A percentile compares a stretch with the other conserved stretches of the same genome.
Evolutionary conservation across 2,888 invertebrate genomes (phyloP).

Genomic region (Macrophya alboannulata): DNA sequence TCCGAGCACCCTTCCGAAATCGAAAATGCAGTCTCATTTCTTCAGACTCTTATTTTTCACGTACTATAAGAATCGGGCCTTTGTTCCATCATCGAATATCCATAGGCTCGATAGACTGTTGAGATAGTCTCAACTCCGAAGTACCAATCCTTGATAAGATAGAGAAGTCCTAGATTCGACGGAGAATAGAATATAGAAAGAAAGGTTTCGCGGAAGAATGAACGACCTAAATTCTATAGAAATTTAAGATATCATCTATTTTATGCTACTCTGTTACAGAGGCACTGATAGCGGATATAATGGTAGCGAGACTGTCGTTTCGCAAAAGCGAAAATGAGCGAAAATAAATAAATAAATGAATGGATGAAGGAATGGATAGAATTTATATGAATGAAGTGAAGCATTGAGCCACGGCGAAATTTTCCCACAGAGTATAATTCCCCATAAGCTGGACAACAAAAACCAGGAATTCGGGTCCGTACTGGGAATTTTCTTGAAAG

Average conservation of each 20-base stretch:
- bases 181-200: not conserved
- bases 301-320: not conserved
- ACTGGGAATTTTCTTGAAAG: slow-evolving; percentile 29
- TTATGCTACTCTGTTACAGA: not conserved
- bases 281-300: not conserved
- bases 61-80: not conserved
- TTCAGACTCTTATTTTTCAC: not conserved
- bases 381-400: not conserved
- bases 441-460: slow-evolving; percentile 10
- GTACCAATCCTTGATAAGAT: slow-evolving; percentile 15
- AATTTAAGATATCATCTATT: not conserved
- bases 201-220: not conserved
- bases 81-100: slow-evolving; percentile 33
- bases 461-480: slow-evolving; percentile 12
- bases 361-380: not conserved
- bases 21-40: not conserved
- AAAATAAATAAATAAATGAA: not conserved
- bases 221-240: not conserved
- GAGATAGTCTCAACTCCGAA: not conserved
- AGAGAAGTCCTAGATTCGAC: not conserved
- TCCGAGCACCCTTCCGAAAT: not conserved
- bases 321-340: not conserved
- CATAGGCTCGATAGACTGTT: slow-evolving; percentile 1
- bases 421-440: slow-evolving; percentile 32
- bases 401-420: not conserved